phyloP scores from a whole-genome alignment of 2,888 invertebrate species.

The Schizotus pectinicornis region DNA sequence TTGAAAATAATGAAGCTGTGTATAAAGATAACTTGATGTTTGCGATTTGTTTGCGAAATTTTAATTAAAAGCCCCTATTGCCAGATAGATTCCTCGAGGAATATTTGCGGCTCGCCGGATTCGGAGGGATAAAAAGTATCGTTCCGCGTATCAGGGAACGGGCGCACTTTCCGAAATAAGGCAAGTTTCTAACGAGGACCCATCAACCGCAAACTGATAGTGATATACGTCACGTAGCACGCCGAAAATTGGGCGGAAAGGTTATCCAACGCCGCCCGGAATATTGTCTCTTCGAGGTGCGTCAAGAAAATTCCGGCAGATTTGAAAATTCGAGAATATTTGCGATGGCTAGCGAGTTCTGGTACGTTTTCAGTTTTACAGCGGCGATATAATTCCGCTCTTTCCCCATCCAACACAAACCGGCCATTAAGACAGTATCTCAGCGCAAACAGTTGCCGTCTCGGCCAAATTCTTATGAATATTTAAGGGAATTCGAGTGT shows the following conservation, averaged over 20 bases:
- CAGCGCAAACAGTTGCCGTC: neutral
- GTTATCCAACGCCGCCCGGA: neutral
- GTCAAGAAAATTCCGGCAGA: too few species aligned
- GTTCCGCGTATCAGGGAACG: neutral
- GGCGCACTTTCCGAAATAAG: conserved; percentile 2
- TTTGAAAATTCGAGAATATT: too few species aligned
- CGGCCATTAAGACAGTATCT: neutral
- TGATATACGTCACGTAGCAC: conserved; percentile 6
- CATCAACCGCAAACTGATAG: conserved; percentile 5
- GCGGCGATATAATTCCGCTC: too few species aligned
- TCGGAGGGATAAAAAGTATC: too few species aligned
- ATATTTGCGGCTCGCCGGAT: too few species aligned
- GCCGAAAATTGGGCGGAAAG: conserved; percentile 7
- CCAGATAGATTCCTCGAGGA: too few species aligned
- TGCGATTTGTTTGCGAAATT: conserved; percentile 6
- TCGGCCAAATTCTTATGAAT: conserved; percentile 5
- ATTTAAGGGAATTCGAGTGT: conserved; percentile 4
- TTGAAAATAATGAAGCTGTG: conserved; percentile 3
- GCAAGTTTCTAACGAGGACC: conserved; percentile 3
- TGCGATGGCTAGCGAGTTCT: too few species aligned
- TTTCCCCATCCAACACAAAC: neutral
- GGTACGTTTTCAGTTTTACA: too few species aligned
- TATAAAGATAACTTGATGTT: conserved; percentile 9
- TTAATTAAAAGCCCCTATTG: conserved; percentile 6
- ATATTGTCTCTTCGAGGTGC: too few species aligned